Percentiles rank a stretch among this genome's conserved stretches.
Evolutionary conservation across 2,113 vertebrate species (phyloP).

Genomic region (Megaptera novaeangliae): DNA sequence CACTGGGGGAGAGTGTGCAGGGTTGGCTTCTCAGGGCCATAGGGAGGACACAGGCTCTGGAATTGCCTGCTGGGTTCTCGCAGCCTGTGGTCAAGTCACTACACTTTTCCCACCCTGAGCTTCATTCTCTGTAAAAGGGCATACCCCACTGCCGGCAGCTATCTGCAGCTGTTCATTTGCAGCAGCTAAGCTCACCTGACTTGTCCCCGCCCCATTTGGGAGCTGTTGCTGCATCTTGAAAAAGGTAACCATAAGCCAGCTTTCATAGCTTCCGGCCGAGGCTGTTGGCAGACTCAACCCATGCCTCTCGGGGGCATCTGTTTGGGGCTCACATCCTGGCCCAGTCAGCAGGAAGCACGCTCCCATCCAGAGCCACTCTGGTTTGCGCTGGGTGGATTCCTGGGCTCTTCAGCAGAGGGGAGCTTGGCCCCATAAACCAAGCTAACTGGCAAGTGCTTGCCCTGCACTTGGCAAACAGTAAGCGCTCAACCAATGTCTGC

Average conservation of each 20-base stretch:
- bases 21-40: not conserved
- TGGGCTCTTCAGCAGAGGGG: not conserved
- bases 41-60: not conserved
- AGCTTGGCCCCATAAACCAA: not conserved
- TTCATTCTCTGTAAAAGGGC: not conserved
- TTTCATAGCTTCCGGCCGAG: not conserved
- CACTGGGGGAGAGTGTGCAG: not conserved
- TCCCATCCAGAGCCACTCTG: not conserved
- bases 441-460: not conserved
- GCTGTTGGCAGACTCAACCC: not conserved
- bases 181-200: not conserved
- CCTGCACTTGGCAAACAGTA: not conserved
- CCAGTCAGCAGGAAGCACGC: not conserved
- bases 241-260: not conserved
- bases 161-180: not conserved
- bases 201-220: not conserved
- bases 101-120: not conserved
- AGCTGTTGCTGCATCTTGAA: not conserved
- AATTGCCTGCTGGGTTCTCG: not conserved
- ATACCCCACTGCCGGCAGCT: not conserved
- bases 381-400: not conserved
- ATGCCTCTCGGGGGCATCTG: fast-evolving
- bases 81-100: not conserved
- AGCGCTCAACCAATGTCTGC: not conserved
- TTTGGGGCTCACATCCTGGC: not conserved